Evolutionary conservation across 2,888 invertebrate genomes (phyloP).

Genomic region (Atherix ibis): DNA sequence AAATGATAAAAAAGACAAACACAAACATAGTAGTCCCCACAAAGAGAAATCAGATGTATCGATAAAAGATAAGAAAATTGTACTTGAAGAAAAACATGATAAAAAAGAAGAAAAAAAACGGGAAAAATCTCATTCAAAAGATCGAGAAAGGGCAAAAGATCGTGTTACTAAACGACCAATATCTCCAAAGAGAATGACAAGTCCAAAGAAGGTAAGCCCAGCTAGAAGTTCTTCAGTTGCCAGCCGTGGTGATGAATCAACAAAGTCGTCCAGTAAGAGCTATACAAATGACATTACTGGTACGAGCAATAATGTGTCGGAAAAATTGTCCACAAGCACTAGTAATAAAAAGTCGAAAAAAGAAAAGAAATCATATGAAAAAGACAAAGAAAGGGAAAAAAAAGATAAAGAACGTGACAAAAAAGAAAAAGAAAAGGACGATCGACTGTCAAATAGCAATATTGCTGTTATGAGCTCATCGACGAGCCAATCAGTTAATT

Average conservation of each 20-base stretch:
- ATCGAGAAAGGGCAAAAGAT: constrained; percentile 37
- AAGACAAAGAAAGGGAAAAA: constrained; percentile 42
- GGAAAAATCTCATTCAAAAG: constrained; percentile 39
- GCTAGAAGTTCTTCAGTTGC: constrained; percentile 26
- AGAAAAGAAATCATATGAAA: constrained; percentile 44
- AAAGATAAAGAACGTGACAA: constrained; percentile 37
- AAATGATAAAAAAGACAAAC: constrained; percentile 38
- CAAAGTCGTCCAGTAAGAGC: constrained; percentile 6
- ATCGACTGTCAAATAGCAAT: constrained; percentile 3
- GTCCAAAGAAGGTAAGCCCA: constrained; percentile 11
- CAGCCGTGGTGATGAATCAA: constrained; percentile 14
- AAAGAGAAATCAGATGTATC: constrained; percentile 34
- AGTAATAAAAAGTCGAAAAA: constrained; percentile 35
- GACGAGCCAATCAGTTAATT: neutral
- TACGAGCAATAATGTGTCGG: constrained; percentile 26
- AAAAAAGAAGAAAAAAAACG: constrained; percentile 36
- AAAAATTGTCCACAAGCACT: constrained; percentile 19
- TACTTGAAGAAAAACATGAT: constrained; percentile 30
- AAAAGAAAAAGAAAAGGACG: constrained; percentile 17
- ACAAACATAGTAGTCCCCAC: constrained; percentile 39
- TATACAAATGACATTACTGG: no score
- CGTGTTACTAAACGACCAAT: constrained; percentile 34
- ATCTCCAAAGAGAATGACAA: constrained; percentile 19
- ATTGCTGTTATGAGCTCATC: neutral
- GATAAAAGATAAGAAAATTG: constrained; percentile 29